Evolutionary conservation across 2,888 invertebrate species (phyloP), one percentile per base, ranked within the genome.

Genomic region (Agonopterix alstromeriana): DNA sequence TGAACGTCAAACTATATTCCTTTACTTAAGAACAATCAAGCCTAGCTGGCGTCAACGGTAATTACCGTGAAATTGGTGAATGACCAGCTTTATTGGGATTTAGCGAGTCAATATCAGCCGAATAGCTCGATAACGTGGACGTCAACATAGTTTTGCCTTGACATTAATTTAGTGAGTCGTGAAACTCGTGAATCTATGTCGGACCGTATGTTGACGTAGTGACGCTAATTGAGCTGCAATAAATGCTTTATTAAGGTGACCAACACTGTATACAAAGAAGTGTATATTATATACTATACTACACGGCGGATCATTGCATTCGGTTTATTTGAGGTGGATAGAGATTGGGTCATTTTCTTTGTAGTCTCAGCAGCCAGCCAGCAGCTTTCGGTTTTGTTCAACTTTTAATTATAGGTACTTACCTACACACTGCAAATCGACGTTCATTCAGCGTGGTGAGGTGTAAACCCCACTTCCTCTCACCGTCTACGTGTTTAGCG

Each of bases 21-120:
- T 27, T 14, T 65, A 9, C 61, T 66, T 58, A 5, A 65, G 70
- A 70, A 73, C 73, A 74, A 75, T 70, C 68, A 55, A 48, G 48
- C 35, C 53, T 45, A 47, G 48, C 27, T 9, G 14, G 47, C 55
- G 58, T 55, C 56, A 52, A 56, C 41, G 49, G 58, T 71, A 70
- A 80, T 82, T 71, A 67, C 73, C 79, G 71, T 84, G 76, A 82
- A 82, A 84, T 79, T 74, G 65, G 63, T 68, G 65, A 74, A 73
- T 68, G 61, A 62, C 17, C 63, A 54, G 53, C 52, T 74, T 75
- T 75, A 77, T 77, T 70, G 64, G 56, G 61, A 63, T 71, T 73
- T 70, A 65, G 70, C 65, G 67, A 71, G 65, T 60, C 63, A 57
- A 65, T 66, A 63, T 63, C 55, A 56, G 7, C n/a, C n/a, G 48